Conservation (phyloP, 1,140 invertebrate genomes). For the Hydropsyche tenuis region DNA sequence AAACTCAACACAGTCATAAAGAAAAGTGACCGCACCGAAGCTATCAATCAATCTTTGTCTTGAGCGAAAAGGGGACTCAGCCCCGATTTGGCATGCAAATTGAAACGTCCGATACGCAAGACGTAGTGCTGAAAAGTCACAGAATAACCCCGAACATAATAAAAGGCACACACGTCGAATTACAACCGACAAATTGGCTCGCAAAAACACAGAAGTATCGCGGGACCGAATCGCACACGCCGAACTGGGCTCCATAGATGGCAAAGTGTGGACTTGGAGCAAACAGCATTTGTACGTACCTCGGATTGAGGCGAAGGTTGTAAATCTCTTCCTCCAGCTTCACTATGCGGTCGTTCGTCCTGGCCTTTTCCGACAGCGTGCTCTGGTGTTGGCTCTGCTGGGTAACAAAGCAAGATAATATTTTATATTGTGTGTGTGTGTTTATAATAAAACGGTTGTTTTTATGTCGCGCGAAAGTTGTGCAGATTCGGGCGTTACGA, state of each 20-base stretch:
- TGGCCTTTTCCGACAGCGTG: slow-evolving; percentile 57
- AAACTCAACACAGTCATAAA: background rate
- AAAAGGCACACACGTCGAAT: background rate
- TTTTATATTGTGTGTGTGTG: background rate
- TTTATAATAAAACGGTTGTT: too few relatives aligned
- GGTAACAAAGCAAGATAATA: background rate
- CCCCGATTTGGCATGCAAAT: slow-evolving; percentile 44
- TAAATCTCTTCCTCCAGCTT: slow-evolving; percentile 60
- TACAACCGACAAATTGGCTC: too few relatives aligned
- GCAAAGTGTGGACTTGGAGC: background rate
- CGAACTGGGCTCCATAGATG: too few relatives aligned
- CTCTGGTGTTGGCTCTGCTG: slow-evolving; percentile 58
- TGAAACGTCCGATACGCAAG: slow-evolving; percentile 40
- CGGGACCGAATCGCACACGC: too few relatives aligned
- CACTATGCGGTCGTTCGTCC: slow-evolving; percentile 59
- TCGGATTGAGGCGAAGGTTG: slow-evolving; percentile 54
- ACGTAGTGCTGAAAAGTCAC: slow-evolving; percentile 1
- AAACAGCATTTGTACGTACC: slow-evolving; percentile 50
- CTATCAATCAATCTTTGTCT: slow-evolving; percentile 35
- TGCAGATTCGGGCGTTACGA: background rate
- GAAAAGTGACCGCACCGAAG: slow-evolving; percentile 1
- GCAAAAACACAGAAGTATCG: too few relatives aligned
- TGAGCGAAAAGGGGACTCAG: slow-evolving; percentile 13
- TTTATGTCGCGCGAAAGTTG: background rate
- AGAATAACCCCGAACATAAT: background rate